phyloP scores from a whole-genome alignment of 2,888 invertebrate species.

The Branchipolynoe longqiensis region DNA sequence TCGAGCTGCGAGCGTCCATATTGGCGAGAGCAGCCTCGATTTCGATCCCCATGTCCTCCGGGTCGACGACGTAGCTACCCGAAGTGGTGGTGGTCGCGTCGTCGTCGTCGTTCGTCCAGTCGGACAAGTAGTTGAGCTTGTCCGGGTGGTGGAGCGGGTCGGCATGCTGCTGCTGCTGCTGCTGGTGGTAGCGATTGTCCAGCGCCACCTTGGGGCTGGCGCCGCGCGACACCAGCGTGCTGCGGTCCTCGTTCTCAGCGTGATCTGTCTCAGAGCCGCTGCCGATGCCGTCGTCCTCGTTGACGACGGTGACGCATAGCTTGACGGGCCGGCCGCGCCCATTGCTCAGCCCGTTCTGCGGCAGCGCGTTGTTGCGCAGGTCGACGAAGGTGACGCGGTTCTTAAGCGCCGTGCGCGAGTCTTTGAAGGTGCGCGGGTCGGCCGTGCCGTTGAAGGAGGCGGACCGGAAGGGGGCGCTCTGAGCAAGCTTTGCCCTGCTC shows the following conservation, averaged over 20 bases:
- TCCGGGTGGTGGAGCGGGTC: no score
- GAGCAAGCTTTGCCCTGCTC: constrained; percentile 6
- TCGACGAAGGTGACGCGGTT: constrained; percentile 40
- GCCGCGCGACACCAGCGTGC: constrained; percentile 1
- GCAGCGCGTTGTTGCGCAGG: constrained; percentile 32
- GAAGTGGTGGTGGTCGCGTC: constrained; percentile 22
- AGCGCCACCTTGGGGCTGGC: constrained; percentile 2
- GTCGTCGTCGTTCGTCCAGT: constrained; percentile 53
- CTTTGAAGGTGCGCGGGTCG: constrained; percentile 41
- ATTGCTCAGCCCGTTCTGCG: constrained; percentile 19
- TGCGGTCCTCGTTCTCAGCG: constrained; percentile 27
- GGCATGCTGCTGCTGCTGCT: no score
- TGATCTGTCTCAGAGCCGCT: constrained; percentile 39
- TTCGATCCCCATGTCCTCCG: constrained; percentile 48
- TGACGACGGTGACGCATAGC: constrained; percentile 30
- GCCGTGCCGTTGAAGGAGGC: constrained; percentile 48
- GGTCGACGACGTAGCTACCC: constrained; percentile 48
- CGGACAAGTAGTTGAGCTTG: constrained; percentile 39
- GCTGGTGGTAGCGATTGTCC: constrained; percentile 8
- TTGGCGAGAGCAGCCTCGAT: constrained; percentile 47
- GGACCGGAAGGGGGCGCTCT: constrained; percentile 33
- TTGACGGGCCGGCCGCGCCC: constrained; percentile 47
- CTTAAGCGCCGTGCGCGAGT: constrained; percentile 22
- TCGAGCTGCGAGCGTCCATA: constrained; percentile 49
- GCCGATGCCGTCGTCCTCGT: constrained; percentile 45